Evolutionary conservation across 2,797 vertebrate genomes (phyloP).

Genomic region (Tragelaphus oryx): DNA sequence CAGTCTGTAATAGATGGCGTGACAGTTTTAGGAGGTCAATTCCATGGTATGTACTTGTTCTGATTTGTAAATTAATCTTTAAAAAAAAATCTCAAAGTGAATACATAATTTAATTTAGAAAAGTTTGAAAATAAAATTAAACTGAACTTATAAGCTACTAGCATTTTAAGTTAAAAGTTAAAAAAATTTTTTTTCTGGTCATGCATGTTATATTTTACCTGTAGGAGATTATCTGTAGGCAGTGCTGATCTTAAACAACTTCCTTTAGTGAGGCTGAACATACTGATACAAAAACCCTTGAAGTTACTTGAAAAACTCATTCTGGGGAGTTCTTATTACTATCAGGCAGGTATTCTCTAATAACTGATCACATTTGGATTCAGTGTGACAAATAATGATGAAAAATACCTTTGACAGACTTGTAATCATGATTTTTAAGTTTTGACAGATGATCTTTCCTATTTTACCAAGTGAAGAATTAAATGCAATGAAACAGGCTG

Average conservation of each 20-base stretch:
- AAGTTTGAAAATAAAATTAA: not conserved
- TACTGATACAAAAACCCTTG: not conserved
- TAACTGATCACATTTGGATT: not conserved
- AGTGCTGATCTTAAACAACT: not conserved
- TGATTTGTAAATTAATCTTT: not conserved
- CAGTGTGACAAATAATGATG: not conserved
- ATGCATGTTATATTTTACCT: not conserved
- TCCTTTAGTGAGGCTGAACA: not conserved
- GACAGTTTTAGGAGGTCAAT: constrained; percentile 85
- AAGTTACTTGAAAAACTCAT: not conserved
- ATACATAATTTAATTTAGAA: not conserved
- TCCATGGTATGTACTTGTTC: constrained; percentile 82
- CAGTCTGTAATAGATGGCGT: constrained; percentile 91
- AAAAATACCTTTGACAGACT: not conserved
- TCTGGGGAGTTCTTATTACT: not conserved
- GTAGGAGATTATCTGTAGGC: not conserved
- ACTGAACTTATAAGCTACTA: not conserved
- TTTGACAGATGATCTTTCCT: not conserved
- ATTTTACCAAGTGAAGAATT: not conserved
- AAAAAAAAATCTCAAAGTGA: not conserved
- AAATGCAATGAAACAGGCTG: not conserved
- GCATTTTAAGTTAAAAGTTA: not conserved
- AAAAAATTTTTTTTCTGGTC: not conserved
- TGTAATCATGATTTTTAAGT: not conserved
- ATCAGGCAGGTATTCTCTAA: not conserved